Evolutionary conservation across 2,797 vertebrate species (phyloP).

Genomic region (Myiothlypis chrysogaster): DNA sequence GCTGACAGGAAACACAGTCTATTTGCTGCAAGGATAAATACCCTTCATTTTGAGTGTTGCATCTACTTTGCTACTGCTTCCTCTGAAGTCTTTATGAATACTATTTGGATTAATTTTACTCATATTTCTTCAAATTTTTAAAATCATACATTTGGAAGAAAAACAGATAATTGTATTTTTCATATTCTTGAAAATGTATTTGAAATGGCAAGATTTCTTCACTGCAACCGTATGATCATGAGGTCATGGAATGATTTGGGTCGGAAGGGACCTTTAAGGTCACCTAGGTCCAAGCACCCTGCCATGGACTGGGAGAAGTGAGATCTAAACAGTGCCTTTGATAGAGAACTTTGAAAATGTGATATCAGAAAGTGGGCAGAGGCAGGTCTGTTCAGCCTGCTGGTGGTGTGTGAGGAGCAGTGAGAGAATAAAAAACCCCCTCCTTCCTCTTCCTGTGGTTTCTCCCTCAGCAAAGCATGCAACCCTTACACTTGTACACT

Average conservation of each 20-base stretch:
- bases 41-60: slow-evolving; percentile 57
- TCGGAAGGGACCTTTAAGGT: neutral
- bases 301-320: neutral
- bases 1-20: neutral
- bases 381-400: neutral
- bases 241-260: neutral
- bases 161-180: neutral
- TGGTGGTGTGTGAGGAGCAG: neutral
- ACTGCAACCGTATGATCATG: neutral
- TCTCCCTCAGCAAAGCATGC: neutral
- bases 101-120: slow-evolving; percentile 52
- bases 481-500: neutral
- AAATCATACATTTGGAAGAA: slow-evolving; percentile 29
- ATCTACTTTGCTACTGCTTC: slow-evolving; percentile 43
- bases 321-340: neutral
- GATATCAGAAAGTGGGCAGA: neutral
- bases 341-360: neutral
- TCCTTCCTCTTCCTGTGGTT: neutral
- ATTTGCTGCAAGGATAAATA: neutral
- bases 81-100: slow-evolving; percentile 55
- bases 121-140: slow-evolving; percentile 39
- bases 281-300: neutral
- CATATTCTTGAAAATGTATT: neutral
- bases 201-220: neutral
- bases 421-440: neutral